A percentile compares a stretch with the other conserved stretches of the same genome.
Evolutionary conservation across 37 sponge, comb jelly and placozoan species (phyloP).

Genomic region (Eunapius fragilis): DNA sequence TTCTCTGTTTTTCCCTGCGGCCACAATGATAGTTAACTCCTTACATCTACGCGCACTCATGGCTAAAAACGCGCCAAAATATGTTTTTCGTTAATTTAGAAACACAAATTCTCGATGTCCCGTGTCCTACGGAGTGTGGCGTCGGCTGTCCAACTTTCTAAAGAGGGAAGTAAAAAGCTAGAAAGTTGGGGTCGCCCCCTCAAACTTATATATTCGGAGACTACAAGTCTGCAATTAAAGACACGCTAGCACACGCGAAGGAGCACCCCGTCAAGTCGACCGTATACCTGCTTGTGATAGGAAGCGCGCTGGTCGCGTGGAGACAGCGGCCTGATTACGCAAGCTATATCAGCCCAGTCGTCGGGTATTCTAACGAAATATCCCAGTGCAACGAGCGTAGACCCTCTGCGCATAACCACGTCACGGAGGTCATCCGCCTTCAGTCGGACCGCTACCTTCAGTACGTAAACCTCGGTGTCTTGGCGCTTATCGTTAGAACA

Average conservation of each 20-base stretch:
- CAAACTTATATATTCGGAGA: constrained; percentile 12
- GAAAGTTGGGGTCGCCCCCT: constrained; percentile 24
- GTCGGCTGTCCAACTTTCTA: not conserved
- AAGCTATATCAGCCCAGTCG: constrained; percentile 29
- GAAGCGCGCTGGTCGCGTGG: constrained; percentile 6
- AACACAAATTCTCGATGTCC: not conserved
- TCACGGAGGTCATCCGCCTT: constrained; percentile 8
- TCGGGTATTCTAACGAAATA: constrained; percentile 55
- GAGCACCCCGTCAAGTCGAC: constrained; percentile 9
- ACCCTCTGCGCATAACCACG: constrained; percentile 1
- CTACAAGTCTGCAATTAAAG: constrained; percentile 31
- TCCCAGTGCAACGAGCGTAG: constrained; percentile 23
- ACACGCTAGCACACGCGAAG: not conserved
- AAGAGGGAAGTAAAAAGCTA: no score
- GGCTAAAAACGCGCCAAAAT: no score
- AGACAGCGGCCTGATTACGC: constrained; percentile 35
- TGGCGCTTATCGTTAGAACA: constrained; percentile 35
- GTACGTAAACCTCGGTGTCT: constrained; percentile 49
- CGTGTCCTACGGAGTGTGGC: not conserved
- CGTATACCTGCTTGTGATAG: not conserved
- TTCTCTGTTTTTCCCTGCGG: constrained; percentile 49
- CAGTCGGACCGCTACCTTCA: not conserved
- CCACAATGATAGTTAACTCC: constrained; percentile 50
- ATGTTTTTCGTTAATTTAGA: not conserved
- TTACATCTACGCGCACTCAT: no score